Conservation (phyloP, 2,113 vertebrate genomes). For the Campylomormyrus tamandua region DNA sequence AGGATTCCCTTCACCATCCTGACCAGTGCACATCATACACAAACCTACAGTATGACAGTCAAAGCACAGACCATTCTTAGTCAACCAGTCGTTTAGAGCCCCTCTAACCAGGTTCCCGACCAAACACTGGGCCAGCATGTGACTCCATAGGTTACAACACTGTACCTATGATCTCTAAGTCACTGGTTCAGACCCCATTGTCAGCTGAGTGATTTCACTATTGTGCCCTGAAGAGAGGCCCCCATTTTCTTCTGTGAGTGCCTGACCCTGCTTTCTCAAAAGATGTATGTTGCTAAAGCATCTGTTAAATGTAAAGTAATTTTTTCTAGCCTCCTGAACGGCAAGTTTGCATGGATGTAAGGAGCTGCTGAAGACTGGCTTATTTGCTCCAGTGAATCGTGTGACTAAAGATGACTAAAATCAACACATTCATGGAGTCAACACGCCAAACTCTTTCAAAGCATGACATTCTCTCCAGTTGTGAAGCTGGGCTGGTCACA, state of each 20-base stretch:
- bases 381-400: not conserved
- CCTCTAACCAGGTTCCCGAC: not conserved
- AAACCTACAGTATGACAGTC: not conserved
- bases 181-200: not conserved
- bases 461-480: not conserved
- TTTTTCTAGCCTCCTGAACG: not conserved
- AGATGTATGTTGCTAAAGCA: not conserved
- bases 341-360: not conserved
- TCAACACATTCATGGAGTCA: not conserved
- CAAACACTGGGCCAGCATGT: not conserved
- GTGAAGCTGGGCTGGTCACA: not conserved
- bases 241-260: not conserved
- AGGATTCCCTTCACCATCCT: not conserved
- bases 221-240: not conserved
- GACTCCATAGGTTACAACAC: not conserved
- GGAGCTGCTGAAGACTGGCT: not conserved
- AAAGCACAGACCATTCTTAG: not conserved
- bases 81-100: not conserved
- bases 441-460: not conserved
- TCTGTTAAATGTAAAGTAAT: not conserved
- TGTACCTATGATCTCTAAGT: not conserved
- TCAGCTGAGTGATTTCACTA: not conserved
- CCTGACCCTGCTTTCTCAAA: not conserved
- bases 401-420: not conserved
- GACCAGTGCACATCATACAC: not conserved